Evolutionary conservation across 2,113 vertebrate genomes (phyloP).

Genomic region (Orientallactaga bullata): DNA sequence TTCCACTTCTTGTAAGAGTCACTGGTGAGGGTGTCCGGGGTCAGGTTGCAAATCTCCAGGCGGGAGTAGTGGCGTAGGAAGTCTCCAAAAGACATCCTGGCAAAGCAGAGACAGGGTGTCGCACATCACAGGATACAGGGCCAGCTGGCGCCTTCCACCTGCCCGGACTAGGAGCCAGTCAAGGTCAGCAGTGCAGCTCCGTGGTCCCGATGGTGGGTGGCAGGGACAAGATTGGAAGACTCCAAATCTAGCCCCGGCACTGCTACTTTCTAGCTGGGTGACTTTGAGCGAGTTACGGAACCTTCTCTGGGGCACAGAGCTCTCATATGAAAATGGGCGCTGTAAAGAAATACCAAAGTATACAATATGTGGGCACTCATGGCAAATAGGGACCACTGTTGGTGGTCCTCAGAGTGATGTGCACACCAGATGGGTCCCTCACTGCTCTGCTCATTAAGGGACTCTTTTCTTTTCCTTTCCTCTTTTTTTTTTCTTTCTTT

Average conservation of each 20-base stretch:
- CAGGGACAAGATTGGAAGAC: neutral
- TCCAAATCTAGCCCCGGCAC: neutral
- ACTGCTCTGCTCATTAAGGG: neutral
- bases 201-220: fast-evolving
- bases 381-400: fast-evolving
- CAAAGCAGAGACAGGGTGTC: fast-evolving
- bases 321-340: neutral
- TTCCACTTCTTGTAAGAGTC: constrained; percentile 94
- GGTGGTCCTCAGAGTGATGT: neutral
- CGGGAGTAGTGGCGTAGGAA: constrained; percentile 94
- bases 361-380: fast-evolving
- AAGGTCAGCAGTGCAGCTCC: neutral
- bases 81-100: constrained; percentile 95
- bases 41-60: constrained; percentile 97
- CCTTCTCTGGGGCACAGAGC: neutral
- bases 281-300: neutral
- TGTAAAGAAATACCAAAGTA: fast-evolving
- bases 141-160: neutral
- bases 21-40: constrained; percentile 92
- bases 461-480: neutral
- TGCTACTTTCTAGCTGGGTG: neutral
- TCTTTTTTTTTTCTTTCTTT: neutral
- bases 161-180: no score
- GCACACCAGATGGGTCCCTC: no score
- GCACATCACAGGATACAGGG: neutral